Evolutionary conservation across 2,888 invertebrate genomes (phyloP), one percentile per base, ranked within the genome.

Genomic region (Tenthredo scrophulariae): DNA sequence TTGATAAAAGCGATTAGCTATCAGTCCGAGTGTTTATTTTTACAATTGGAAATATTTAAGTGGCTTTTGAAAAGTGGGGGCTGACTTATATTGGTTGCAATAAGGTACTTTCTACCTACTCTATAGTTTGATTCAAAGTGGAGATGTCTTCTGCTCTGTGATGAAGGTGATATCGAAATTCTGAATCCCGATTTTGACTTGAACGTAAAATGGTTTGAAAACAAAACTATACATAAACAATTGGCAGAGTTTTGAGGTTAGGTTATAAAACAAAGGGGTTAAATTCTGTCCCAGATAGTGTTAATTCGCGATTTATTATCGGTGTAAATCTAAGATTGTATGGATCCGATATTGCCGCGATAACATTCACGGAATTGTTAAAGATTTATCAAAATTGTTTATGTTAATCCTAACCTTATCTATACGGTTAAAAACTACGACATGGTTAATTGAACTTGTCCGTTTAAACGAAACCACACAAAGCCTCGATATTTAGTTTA

Each of bases 371-470:
- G 22, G 26, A 26, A 62, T 62, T 13, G 13, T 0, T 0, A 2
- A 67, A 67, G 1, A 67, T 26, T 13, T 18, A 6, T 33, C 7
- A 33, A 67, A 33, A 67, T 26, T 67, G 67, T 67, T 67, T 29
- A 67, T 26, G 18, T 33, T 67, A 74, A 74, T 74, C 43, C 72
- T 74, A 74, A 74, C 72, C 72, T 74, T 43, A 74, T 74, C 40
- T n/a, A 13, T 18, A 18, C n/a, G n/a, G 9, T 13, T 13, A n/a
- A 74, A 18, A 43, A 43, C n/a, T 74, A 18, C 13, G 72, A 33
- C 9, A 18, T 22, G 22, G 13, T n/a, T n/a, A 43, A 40, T 74
- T 13, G 22, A 43, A 22, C 22, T 37, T 74, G 40, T 43, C 72
- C 22, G n/a, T 29, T 43, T 10, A 9, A 43, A 74, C 13, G 13